These are phyloP conservation scores for Aviceda cuculoides DNA, from an alignment of 2,797 vertebrate genomes.

Conservation along the genomic window DNA sequence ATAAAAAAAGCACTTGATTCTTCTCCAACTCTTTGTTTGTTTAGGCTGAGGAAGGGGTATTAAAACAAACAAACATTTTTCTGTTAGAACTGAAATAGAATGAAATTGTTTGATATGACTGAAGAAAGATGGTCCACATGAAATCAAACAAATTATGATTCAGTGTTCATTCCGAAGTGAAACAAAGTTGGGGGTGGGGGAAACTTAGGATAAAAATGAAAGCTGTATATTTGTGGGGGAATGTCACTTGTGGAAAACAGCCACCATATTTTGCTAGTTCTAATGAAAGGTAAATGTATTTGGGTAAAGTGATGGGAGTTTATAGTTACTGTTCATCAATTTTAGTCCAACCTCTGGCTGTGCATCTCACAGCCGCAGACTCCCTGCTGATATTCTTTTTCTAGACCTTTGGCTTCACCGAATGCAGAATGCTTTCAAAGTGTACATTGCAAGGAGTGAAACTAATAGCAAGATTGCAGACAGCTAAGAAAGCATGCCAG, in stretches of 20 bases:
- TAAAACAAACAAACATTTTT: conserved; percentile 6
- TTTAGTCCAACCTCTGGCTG: background rate
- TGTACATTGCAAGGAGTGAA: background rate
- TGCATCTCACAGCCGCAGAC: background rate
- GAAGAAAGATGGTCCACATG: background rate
- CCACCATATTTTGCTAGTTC: background rate
- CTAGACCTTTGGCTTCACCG: background rate
- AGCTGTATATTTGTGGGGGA: background rate
- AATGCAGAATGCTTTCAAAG: background rate
- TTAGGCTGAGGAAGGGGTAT: background rate
- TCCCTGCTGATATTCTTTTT: background rate
- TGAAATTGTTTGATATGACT: background rate
- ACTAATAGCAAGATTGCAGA: background rate
- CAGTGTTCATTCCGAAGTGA: background rate
- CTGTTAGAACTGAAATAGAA: background rate
- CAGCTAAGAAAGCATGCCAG: background rate
- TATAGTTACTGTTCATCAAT: background rate
- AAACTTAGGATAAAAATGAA: background rate
- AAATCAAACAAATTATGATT: background rate
- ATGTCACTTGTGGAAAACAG: background rate
- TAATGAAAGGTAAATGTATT: background rate
- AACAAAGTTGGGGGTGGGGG: background rate
- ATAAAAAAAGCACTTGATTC: background rate
- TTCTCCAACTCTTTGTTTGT: conserved; percentile 19
- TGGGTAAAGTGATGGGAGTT: background rate